Evolutionary conservation across 2,113 vertebrate species (phyloP).

Genomic region (Strix aluco): DNA sequence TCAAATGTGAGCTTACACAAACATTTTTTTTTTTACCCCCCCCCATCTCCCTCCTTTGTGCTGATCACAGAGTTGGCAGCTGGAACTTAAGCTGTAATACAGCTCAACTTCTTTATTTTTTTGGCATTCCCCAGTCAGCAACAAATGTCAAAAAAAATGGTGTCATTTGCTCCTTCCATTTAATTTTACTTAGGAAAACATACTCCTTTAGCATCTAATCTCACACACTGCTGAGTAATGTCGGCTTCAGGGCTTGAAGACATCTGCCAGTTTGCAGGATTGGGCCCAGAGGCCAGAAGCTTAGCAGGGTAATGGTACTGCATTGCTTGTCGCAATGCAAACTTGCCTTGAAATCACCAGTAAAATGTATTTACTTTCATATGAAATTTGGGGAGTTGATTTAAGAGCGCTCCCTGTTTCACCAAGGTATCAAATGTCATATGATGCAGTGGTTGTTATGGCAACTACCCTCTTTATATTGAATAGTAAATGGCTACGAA

Average conservation of each 20-base stretch:
- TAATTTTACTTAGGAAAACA: conserved; percentile 20
- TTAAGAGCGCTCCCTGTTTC: conserved; percentile 46
- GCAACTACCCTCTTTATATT: conserved; percentile 51
- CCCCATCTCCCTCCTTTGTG: neutral
- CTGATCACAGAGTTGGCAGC: conserved; percentile 27
- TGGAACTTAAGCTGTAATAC: neutral
- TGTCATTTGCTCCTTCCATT: conserved; percentile 5
- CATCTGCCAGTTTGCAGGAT: neutral
- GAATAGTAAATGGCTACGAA: conserved; percentile 56
- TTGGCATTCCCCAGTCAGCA: neutral
- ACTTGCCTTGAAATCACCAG: conserved; percentile 10
- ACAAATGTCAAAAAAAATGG: neutral
- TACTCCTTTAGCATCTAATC: neutral
- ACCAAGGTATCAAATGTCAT: conserved; percentile 43
- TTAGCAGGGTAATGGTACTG: neutral
- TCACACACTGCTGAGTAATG: neutral
- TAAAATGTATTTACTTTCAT: conserved; percentile 35
- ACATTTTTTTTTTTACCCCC: neutral
- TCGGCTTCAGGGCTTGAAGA: neutral
- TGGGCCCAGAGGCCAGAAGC: neutral
- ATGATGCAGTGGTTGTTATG: conserved; percentile 44
- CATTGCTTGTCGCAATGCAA: neutral
- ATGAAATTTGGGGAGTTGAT: conserved; percentile 62
- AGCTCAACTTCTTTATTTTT: neutral
- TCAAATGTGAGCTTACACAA: neutral